Conservation (phyloP, 2,113 vertebrate species). For the Nothocercus julius region DNA sequence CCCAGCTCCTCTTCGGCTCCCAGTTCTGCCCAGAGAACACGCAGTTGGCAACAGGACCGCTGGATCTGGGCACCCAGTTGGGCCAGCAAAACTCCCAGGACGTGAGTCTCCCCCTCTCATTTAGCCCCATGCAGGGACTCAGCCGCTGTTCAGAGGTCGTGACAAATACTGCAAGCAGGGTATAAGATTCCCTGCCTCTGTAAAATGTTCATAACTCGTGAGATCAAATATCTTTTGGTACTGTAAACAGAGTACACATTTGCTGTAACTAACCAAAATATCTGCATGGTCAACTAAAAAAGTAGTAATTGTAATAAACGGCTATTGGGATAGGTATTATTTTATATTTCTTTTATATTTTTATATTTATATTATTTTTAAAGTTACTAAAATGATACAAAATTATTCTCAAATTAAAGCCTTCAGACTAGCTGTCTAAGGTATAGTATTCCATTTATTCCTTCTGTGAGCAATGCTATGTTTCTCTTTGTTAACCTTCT, state of each 20-base stretch:
- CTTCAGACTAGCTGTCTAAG: neutral
- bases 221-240: neutral
- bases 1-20: conserved; percentile 90
- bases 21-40: conserved; percentile 88
- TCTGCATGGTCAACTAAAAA: neutral
- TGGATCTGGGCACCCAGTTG: conserved; percentile 73
- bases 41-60: conserved; percentile 75
- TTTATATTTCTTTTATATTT: neutral
- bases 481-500: neutral
- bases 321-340: neutral
- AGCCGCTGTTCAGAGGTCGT: neutral
- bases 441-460: neutral
- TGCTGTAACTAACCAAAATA: neutral
- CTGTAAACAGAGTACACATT: neutral
- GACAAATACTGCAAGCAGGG: neutral
- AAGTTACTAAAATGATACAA: neutral
- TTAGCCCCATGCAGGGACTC: neutral
- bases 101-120: conserved; percentile 72
- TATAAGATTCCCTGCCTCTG: neutral
- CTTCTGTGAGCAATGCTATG: neutral
- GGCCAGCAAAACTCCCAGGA: conserved; percentile 88
- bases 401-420: neutral
- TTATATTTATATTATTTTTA: neutral
- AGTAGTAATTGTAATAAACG: neutral
- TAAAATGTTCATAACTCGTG: neutral